These are phyloP conservation scores for Oopsacas minuta DNA, from an alignment of 37 sponge, comb jelly and placozoan species.

Conservation along the genomic window DNA sequence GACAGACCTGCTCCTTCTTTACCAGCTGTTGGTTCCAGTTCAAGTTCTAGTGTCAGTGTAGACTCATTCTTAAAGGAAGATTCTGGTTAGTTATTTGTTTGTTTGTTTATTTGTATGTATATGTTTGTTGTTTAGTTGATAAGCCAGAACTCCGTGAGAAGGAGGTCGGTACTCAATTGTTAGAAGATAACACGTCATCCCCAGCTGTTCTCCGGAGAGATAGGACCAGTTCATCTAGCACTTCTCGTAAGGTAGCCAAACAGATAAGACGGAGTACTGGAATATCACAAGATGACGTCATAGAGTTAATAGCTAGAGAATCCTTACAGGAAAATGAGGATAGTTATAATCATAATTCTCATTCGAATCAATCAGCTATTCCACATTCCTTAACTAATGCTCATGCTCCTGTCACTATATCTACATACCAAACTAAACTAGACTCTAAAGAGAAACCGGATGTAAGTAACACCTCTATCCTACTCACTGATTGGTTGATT, in stretches of 20 bases:
- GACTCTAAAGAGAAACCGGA: no score
- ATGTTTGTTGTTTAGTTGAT: neutral
- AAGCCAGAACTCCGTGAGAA: neutral
- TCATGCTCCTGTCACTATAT: neutral
- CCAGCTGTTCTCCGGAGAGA: neutral
- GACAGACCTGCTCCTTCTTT: neutral
- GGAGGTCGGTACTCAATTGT: neutral
- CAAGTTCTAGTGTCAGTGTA: neutral
- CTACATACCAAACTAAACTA: neutral
- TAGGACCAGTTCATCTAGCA: neutral
- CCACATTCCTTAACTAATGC: no score
- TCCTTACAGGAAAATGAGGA: neutral
- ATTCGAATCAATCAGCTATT: neutral
- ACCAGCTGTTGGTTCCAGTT: neutral
- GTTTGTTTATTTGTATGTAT: no score
- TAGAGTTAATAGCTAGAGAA: neutral
- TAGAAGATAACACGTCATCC: neutral
- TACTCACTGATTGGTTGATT: no score
- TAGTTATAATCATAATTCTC: neutral
- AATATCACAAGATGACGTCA: neutral
- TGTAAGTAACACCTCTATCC: neutral
- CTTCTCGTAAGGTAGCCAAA: neutral
- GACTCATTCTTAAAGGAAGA: neutral
- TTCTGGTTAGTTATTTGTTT: neutral
- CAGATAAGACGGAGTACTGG: neutral